Conservation (phyloP, 2,888 invertebrate genomes). For the Deilephila porcellus region DNA sequence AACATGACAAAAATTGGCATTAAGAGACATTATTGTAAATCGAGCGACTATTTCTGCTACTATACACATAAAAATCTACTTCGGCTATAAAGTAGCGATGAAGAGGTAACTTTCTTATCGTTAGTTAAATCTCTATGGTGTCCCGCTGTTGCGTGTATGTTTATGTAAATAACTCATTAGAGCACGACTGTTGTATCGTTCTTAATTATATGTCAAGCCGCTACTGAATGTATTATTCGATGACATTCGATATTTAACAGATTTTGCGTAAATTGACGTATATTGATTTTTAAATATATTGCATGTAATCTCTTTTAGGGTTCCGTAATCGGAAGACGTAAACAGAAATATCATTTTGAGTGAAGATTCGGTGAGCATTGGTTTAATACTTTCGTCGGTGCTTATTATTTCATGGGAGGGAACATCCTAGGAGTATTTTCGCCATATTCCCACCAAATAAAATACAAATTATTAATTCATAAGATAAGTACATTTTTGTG, state of each 20-base stretch:
- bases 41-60: neutral
- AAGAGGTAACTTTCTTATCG: slow-evolving; percentile 14
- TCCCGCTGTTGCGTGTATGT: slow-evolving; percentile 7
- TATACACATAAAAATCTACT: neutral
- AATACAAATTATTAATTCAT: too few species aligned
- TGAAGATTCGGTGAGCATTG: too few species aligned
- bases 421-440: too few species aligned
- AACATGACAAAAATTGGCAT: too few species aligned
- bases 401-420: too few species aligned
- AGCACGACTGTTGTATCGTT: neutral
- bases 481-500: too few species aligned
- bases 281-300: slow-evolving; percentile 8
- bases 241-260: slow-evolving; percentile 18
- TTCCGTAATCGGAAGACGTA: neutral
- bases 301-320: neutral
- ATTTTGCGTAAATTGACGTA: neutral
- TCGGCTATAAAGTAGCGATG: neutral
- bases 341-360: neutral
- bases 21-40: neutral
- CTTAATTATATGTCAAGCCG: slow-evolving; percentile 18
- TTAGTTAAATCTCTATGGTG: slow-evolving; percentile 14
- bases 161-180: slow-evolving; percentile 17
- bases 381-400: too few species aligned
- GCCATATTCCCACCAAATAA: too few species aligned
- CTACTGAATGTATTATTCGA: slow-evolving; percentile 27